These are phyloP conservation scores for Hemaris fuciformis DNA, from an alignment of 2,888 invertebrate species.

Conservation along the genomic window DNA sequence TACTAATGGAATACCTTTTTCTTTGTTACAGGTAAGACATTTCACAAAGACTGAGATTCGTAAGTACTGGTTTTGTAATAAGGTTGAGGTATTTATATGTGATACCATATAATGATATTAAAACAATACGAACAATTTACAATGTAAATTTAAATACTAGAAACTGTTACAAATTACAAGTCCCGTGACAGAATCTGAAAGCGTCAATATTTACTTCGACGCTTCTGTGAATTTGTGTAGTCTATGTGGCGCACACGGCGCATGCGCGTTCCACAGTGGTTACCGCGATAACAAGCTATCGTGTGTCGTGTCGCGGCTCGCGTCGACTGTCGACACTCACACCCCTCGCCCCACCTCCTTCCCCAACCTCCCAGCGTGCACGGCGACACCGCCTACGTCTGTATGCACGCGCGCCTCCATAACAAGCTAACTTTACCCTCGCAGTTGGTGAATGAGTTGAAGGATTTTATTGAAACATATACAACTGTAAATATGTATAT, in stretches of 20 bases:
- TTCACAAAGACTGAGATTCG: not conserved
- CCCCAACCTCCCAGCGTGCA: not conserved
- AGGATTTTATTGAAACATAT: too few relatives aligned
- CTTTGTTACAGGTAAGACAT: not conserved
- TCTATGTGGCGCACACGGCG: constrained; percentile 26
- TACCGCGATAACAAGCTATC: constrained; percentile 25
- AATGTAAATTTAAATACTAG: too few relatives aligned
- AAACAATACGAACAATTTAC: too few relatives aligned
- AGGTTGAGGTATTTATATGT: too few relatives aligned
- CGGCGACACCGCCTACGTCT: not conserved
- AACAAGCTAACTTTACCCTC: not conserved
- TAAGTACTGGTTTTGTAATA: not conserved
- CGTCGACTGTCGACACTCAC: not conserved
- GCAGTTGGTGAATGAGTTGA: not conserved
- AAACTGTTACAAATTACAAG: too few relatives aligned
- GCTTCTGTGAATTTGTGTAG: not conserved
- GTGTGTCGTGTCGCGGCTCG: not conserved
- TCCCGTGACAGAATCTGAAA: too few relatives aligned
- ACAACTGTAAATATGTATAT: too few relatives aligned
- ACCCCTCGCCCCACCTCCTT: not conserved
- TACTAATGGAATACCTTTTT: too few relatives aligned
- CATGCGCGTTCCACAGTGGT: constrained; percentile 55
- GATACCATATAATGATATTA: too few relatives aligned
- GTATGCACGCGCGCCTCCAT: not conserved
- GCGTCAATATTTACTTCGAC: too few relatives aligned